A percentile compares a stretch with the other conserved stretches of the same genome.
phyloP scores from a whole-genome alignment of 2,888 invertebrate genomes.

The Limnephilus marmoratus region DNA sequence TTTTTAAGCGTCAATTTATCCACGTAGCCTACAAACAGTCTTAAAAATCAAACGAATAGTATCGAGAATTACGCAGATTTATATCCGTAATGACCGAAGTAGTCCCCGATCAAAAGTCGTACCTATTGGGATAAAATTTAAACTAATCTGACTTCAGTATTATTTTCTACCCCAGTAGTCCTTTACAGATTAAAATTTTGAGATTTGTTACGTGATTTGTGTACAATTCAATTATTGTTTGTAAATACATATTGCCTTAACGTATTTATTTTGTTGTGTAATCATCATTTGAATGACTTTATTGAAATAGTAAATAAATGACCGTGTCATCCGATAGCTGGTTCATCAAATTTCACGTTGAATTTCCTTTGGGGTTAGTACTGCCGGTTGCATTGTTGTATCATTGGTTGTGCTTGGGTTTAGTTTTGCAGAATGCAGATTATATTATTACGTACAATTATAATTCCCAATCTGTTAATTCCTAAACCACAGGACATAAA shows the following conservation, averaged over 20 bases:
- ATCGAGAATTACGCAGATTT: too few relatives aligned
- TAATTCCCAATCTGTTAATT: not conserved
- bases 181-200: too few relatives aligned
- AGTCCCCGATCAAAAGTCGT: too few relatives aligned
- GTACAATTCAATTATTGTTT: not conserved
- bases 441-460: not conserved
- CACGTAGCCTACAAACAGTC: too few relatives aligned
- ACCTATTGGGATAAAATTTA: too few relatives aligned
- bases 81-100: too few relatives aligned
- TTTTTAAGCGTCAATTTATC: too few relatives aligned
- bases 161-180: too few relatives aligned
- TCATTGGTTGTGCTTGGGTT: not conserved
- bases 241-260: not conserved
- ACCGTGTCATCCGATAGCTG: not conserved
- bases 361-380: not conserved
- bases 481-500: not conserved
- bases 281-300: not conserved
- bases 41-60: too few relatives aligned
- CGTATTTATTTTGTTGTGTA: not conserved
- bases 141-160: too few relatives aligned
- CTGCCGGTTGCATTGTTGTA: not conserved
- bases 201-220: not conserved
- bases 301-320: not conserved
- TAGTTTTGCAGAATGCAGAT: not conserved
- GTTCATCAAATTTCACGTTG: not conserved